phyloP scores from a whole-genome alignment of 2,113 vertebrate genomes.

The Lota lota region DNA sequence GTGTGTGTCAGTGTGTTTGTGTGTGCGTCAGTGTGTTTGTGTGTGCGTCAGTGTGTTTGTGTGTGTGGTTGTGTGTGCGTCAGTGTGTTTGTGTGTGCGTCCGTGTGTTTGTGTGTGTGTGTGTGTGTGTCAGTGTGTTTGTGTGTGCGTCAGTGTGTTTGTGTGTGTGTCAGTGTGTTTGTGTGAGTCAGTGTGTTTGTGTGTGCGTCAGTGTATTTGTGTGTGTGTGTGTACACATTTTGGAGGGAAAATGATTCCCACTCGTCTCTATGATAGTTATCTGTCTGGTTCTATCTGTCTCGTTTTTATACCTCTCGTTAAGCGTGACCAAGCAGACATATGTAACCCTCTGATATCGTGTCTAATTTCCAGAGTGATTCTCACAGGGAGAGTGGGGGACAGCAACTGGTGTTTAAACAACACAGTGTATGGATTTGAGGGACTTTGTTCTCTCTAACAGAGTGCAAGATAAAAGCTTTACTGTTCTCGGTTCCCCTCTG shows the following conservation, averaged over 20 bases:
- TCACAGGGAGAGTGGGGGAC: constrained; percentile 2
- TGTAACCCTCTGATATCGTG: neutral
- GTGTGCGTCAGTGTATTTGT: neutral
- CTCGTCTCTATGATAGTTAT: neutral
- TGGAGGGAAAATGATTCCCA: neutral
- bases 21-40: neutral
- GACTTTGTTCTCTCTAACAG: constrained; percentile 45
- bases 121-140: neutral
- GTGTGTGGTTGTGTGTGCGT: neutral
- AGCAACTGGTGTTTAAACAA: constrained; percentile 36
- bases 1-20: neutral
- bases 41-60: neutral
- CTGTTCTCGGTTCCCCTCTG: constrained; percentile 9
- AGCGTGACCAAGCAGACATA: no score
- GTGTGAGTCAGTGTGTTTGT: neutral
- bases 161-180: constrained; percentile 5
- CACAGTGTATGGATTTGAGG: constrained; percentile 23
- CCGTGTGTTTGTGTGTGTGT: constrained; percentile 39
- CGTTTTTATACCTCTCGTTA: neutral
- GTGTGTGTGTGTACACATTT: neutral
- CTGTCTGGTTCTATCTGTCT: neutral
- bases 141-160: neutral
- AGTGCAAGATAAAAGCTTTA: constrained; percentile 35
- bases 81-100: constrained; percentile 12
- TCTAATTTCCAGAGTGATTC: constrained; percentile 4